Base-by-base conservation (phyloP, 1,140 invertebrate species). In the Drosophila trapezifrons region DNA sequence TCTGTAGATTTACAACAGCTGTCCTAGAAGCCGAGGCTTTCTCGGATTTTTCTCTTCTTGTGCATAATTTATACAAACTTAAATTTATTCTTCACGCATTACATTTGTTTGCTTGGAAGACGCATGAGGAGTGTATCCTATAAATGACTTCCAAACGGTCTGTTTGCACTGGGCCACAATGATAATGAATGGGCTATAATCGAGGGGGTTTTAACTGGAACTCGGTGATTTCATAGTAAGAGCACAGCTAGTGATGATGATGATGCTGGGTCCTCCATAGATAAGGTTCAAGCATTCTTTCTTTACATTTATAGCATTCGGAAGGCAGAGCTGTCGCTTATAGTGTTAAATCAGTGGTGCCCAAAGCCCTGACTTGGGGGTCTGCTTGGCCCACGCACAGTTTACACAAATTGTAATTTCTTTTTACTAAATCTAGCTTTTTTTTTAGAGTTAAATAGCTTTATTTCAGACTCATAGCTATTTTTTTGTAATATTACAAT, bases 81-180 rank as follows among this genome's bases (percentile, higher is more conserved):
- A 73, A 74, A 79, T 87, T 87, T 87, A 83, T 79, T 89, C 38
- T 87, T 87, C 83, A 87, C 83, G 80, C 83, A 87, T 76, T 87
- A 64, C 40, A 72, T 62, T 62, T 82, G 42, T 76, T 76, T 79
- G 20, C 43, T 17, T 37, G n/a, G 4, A 43, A 32, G 20, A 38
- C 49, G 55, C 18, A 64, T 42, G 37, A 51, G 29, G 18, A 2
- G 12, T 35, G 9, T 20, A 60, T 62, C 12, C 62, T 35, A 65
- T 59, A 64, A 64, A 64, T 59, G 55, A 63, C 60, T 17, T 63
- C 59, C n/a, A 38, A 58, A 20, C 20, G 32, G 18, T 12, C 20
- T 58, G 25, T 58, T 49, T 58, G 17, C 42, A 12, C n/a, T 42
- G 0, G 7, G 59, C 49, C 29, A 18, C 17, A 18, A 4, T 57